Conservation (phyloP, 2,113 vertebrate genomes). For the Rana temporaria region DNA sequence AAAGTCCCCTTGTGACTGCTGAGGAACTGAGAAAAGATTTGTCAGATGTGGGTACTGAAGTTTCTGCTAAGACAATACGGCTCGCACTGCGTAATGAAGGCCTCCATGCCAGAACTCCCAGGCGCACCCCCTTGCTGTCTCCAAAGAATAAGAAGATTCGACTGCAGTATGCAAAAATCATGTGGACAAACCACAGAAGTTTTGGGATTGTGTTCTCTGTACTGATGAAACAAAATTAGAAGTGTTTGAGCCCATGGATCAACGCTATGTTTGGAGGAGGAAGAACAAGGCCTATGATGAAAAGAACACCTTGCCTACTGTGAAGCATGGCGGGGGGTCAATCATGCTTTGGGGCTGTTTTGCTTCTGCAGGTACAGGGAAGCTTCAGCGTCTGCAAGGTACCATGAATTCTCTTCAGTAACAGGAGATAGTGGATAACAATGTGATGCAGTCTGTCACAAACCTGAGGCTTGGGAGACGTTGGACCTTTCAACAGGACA, state of each 20-base stretch:
- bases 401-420: too few relatives aligned
- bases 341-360: not conserved
- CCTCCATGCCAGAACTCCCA: conserved; percentile 3
- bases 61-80: not conserved
- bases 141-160: not conserved
- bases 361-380: not conserved
- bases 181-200: too few relatives aligned
- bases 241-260: not conserved
- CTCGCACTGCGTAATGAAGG: not conserved
- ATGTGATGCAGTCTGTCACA: too few relatives aligned
- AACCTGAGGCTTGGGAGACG: too few relatives aligned
- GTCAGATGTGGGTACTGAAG: not conserved
- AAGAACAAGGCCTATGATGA: not conserved
- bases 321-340: too few relatives aligned
- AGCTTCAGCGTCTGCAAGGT: not conserved
- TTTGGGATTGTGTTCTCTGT: too few relatives aligned
- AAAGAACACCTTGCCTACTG: too few relatives aligned
- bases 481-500: too few relatives aligned
- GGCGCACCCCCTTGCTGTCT: not conserved
- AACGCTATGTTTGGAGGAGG: conserved; percentile 6
- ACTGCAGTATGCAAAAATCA: not conserved
- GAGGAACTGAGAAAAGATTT: conserved; percentile 12
- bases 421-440: too few relatives aligned
- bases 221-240: not conserved
- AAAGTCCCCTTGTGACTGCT: not conserved